phyloP scores from a whole-genome alignment of 2,113 vertebrate genomes.

The Parus major region DNA sequence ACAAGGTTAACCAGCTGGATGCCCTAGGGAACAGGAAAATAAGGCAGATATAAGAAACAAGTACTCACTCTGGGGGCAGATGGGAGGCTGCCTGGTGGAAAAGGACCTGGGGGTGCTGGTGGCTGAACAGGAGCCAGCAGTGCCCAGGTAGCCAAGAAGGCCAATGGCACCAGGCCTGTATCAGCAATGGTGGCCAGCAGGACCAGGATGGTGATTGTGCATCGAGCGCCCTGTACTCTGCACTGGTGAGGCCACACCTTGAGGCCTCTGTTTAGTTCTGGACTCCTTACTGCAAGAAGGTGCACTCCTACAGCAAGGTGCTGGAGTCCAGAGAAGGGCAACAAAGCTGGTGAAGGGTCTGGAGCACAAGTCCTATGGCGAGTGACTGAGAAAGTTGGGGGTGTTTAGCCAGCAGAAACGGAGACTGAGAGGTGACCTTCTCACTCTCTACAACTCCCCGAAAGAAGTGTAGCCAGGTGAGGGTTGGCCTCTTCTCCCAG shows the following conservation, averaged over 20 bases:
- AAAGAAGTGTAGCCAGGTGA: not conserved
- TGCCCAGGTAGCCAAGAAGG: not conserved
- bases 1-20: not conserved
- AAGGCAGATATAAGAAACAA: fast-evolving
- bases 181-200: not conserved
- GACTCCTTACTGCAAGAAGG: too few relatives aligned
- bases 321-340: not conserved
- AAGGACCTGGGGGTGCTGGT: not conserved
- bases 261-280: fast-evolving
- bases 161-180: not conserved
- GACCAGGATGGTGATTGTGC: fast-evolving
- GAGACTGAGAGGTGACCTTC: not conserved
- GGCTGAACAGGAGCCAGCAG: not conserved
- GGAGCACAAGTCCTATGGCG: not conserved
- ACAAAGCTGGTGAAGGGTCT: not conserved
- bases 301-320: too few relatives aligned
- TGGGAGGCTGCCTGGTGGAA: not conserved
- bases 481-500: not conserved
- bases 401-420: not conserved
- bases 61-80: not conserved
- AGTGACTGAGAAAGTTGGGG: too few relatives aligned
- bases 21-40: not conserved
- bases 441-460: too few relatives aligned
- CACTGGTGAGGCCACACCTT: fast-evolving
- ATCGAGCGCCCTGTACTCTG: not conserved